Evolutionary conservation across 2,888 invertebrate genomes (phyloP).

Genomic region (Melolontha melolontha): DNA sequence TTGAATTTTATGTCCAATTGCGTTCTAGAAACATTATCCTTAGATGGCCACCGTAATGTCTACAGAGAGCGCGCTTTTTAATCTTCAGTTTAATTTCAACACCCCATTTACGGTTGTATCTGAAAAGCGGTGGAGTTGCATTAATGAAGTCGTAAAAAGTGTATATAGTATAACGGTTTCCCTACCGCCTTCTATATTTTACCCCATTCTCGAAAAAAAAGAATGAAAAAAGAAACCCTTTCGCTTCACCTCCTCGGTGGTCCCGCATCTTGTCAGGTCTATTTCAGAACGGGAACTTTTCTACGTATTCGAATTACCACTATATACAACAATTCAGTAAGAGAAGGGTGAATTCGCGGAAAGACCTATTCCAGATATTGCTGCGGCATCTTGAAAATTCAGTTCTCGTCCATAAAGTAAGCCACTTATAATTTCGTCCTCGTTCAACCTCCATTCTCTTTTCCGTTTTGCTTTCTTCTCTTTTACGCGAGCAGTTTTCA

Average conservation of each 20-base stretch:
- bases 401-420: slow-evolving; percentile 40
- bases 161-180: slow-evolving; percentile 47
- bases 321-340: not conserved
- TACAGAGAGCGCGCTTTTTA: slow-evolving; percentile 61
- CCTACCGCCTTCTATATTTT: slow-evolving; percentile 19
- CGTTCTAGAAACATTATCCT: slow-evolving; percentile 53
- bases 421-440: slow-evolving; percentile 42
- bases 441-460: slow-evolving; percentile 27
- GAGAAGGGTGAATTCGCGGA: slow-evolving; percentile 10
- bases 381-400: slow-evolving; percentile 40
- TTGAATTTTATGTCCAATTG: slow-evolving; percentile 64
- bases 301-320: too few relatives aligned
- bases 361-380: slow-evolving; percentile 15
- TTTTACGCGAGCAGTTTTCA: slow-evolving; percentile 26
- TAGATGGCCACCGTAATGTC: slow-evolving; percentile 53
- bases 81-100: slow-evolving; percentile 65
- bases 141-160: slow-evolving; percentile 65
- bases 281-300: slow-evolving; percentile 2
- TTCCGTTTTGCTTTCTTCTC: slow-evolving; percentile 3
- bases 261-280: slow-evolving; percentile 31
- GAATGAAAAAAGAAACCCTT: slow-evolving; percentile 18
- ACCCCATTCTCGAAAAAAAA: slow-evolving; percentile 12
- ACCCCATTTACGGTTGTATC: slow-evolving; percentile 64
- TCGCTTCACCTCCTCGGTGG: not conserved
- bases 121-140: slow-evolving; percentile 59